A percentile compares a stretch with the other conserved stretches of the same genome.
Conservation (phyloP, 2,113 vertebrate genomes). For the Hippocampus comes region DNA sequence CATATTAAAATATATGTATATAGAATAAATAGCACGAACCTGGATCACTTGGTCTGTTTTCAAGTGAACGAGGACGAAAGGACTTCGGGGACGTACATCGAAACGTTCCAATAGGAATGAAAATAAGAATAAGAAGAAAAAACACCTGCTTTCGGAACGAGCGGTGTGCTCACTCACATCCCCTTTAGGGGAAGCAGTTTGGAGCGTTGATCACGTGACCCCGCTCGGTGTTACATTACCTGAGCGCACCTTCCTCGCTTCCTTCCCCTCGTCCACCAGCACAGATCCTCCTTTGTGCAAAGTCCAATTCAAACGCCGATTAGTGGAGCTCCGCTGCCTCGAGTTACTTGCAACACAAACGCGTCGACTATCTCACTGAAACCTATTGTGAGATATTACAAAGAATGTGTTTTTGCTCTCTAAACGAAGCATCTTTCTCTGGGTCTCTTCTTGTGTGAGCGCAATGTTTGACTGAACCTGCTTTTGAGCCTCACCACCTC, state of each 20-base stretch:
- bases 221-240: slow-evolving; percentile 73
- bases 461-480: slow-evolving; percentile 9
- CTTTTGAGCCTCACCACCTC: slow-evolving; percentile 27
- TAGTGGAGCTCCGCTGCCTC: slow-evolving; percentile 20
- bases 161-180: background rate
- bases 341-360: background rate
- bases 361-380: background rate
- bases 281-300: slow-evolving; percentile 71
- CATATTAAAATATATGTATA: background rate
- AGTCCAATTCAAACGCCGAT: slow-evolving; percentile 21
- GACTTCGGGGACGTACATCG: background rate
- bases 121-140: background rate
- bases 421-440: background rate
- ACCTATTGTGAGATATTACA: background rate
- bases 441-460: background rate
- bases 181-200: background rate
- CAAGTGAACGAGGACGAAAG: background rate
- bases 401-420: background rate
- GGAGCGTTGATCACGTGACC: slow-evolving; percentile 64
- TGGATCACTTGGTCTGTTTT: background rate
- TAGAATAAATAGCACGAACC: background rate
- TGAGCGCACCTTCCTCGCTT: slow-evolving; percentile 67
- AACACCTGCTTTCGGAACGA: background rate
- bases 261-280: slow-evolving; percentile 12
- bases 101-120: background rate